Base-by-base conservation (phyloP, 2,113 vertebrate genomes). In the Procapra przewalskii region DNA sequence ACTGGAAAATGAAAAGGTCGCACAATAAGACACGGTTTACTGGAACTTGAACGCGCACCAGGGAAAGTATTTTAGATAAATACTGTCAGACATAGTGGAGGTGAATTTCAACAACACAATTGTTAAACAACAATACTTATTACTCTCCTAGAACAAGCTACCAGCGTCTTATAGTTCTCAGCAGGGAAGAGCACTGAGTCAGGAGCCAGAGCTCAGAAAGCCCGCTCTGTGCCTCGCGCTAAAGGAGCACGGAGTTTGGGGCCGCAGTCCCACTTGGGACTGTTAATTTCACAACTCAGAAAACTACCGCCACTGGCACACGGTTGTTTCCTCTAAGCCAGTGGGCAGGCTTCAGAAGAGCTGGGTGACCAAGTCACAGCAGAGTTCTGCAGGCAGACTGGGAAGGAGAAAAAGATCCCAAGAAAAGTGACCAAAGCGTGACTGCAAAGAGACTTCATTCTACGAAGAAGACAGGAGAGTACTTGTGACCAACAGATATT, bases 51-150 rank as follows among this genome's bases (percentile, higher is more conserved):
- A 99, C 99, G 99, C 98, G 98, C 98, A 99, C 99, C 98, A 98
- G 98, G 98, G 99, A 99, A 99, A 99, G 99, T 99, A 99, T 99
- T 99, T 99, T 99, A 99, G 99, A 99, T 99, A 99, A 99, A 99
- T 99, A 99, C 99, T 99, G 99, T 99, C 99, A 99, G 99, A 98
- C 99, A 99, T 94, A 98, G 98, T 99, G 98, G 99, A 99, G 98
- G 99, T 99, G 99, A 99, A 99, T 99, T 99, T 99, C 99, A 99
- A 99, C 99, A 99, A 98, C 98, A 98, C 99, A 99, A 99, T 98
- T 99, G 99, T 99, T 98, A 98, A 99, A 99, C 99, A 99, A 99
- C 99, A 99, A 99, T 99, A 99, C 99, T 99, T 99, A 99, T 99
- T 99, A 99, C 99, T 98, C 98, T 98, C 96, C 97, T 95, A 98